Conservation (phyloP, 2,888 invertebrate genomes). For the Apodemia zela region DNA sequence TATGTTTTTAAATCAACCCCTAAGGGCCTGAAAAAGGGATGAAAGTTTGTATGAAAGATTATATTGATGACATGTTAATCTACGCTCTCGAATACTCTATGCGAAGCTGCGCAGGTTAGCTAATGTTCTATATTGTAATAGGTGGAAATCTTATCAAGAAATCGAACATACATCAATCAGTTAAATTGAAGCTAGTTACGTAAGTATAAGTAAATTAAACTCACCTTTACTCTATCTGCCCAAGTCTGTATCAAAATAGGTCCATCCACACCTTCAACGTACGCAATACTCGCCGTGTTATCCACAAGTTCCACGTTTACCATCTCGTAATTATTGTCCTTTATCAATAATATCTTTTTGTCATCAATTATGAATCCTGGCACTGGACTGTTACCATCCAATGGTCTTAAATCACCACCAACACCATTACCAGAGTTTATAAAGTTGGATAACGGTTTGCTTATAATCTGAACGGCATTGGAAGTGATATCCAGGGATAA, state of each 20-base stretch:
- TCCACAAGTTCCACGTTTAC: slow-evolving; percentile 45
- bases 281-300: slow-evolving; percentile 49
- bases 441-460: slow-evolving; percentile 63
- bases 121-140: no score
- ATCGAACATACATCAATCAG: no score
- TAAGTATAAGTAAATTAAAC: slow-evolving; percentile 10
- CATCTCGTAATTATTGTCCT: slow-evolving; percentile 51
- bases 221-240: slow-evolving; percentile 55
- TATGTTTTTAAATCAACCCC: no score
- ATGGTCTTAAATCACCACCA: slow-evolving; percentile 44
- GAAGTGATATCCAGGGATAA: slow-evolving; percentile 82
- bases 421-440: slow-evolving; percentile 37
- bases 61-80: no score
- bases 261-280: slow-evolving; percentile 54
- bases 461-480: slow-evolving; percentile 67
- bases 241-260: slow-evolving; percentile 57
- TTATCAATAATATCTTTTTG: slow-evolving; percentile 55
- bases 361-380: slow-evolving; percentile 66
- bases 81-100: no score
- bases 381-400: slow-evolving; percentile 50
- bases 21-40: no score
- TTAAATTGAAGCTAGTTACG: no score
- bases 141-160: no score
- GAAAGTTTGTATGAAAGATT: no score
- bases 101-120: no score